phyloP scores from a whole-genome alignment of 2,797 vertebrate species.

The Kryptopterus vitreolus region DNA sequence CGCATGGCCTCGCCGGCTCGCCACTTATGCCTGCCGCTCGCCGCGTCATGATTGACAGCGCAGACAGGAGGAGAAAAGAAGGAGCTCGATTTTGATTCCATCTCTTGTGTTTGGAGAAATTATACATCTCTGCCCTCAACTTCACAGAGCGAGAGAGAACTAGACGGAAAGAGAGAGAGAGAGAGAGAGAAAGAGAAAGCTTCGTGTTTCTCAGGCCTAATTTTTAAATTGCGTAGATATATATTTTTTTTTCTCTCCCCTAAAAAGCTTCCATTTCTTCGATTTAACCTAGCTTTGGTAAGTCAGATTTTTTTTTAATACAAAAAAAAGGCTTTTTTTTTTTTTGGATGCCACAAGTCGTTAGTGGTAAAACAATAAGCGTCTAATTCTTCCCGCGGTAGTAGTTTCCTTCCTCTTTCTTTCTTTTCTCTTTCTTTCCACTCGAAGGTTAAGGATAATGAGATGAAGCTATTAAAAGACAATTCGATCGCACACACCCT shows the following conservation, averaged over 20 bases:
- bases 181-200: conserved; percentile 11
- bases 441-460: conserved; percentile 61
- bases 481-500: conserved; percentile 71
- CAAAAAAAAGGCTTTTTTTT: not conserved
- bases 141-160: conserved; percentile 34
- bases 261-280: not conserved
- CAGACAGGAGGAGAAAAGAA: conserved; percentile 52
- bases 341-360: not conserved
- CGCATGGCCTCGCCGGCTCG: conserved; percentile 59
- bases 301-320: not conserved
- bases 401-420: conserved; percentile 16
- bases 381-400: no score
- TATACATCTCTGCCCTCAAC: conserved; percentile 60
- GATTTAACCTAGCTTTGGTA: conserved; percentile 9
- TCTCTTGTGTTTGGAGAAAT: conserved; percentile 67
- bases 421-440: conserved; percentile 23
- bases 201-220: not conserved
- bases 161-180: conserved; percentile 3
- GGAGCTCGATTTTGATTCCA: conserved; percentile 59
- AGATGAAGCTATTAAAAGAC: conserved; percentile 73
- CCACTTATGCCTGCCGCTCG: conserved; percentile 70
- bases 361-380: conserved; percentile 43
- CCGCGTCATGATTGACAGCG: conserved; percentile 66
- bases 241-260: not conserved
- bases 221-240: not conserved